Evolutionary conservation across 2,113 vertebrate species (phyloP), one percentile per base, ranked within the genome.

Genomic region (Ceyx cyanopectus): DNA sequence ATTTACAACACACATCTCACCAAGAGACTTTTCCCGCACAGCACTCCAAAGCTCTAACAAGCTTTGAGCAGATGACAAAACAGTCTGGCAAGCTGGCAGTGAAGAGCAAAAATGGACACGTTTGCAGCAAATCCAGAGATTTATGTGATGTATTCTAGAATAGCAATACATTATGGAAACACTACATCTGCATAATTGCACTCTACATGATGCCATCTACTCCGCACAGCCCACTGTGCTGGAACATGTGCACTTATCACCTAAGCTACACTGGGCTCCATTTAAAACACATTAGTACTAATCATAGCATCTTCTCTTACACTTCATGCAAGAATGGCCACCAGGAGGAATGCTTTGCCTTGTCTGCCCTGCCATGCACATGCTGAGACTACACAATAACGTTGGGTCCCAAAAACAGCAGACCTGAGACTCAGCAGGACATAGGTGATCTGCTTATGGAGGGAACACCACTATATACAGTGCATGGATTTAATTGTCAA

Each of bases 21-120:
- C 3, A 0, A 81, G 86, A 61, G n/a, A 41, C 37, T 76, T 72
- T 86, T 43, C 34, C 58, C n/a, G 74, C 89, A 18, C 77, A 69
- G 69, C 24, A 41, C 74, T 84, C 90, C 74, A 72, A 89, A 81
- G 45, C 69, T 58, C 53, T 86, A 95, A 90, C 83, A 89, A 96
- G 93, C 77, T 87, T 76, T 54, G 66, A 79, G 89, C 86, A 93
- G 86, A 90, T 0, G 22, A 92, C 61, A 89, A 22, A 91, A 87
- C 79, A 87, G 41, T 15, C 68, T 93, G 82, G 60, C 63, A 81
- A 78, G 66, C 45, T 92, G 85, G 77, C 70, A 90, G 32, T 14
- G 45, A 50, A 84, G 69, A 93, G 50, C 40, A 79, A 60, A 91
- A 81, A 85, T 54, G 26, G 77, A 45, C 57, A 58, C 51, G 86